Evolutionary conservation across 2,888 invertebrate species (phyloP), one percentile per base, ranked within the genome.

Genomic region (Melanostoma scalare): DNA sequence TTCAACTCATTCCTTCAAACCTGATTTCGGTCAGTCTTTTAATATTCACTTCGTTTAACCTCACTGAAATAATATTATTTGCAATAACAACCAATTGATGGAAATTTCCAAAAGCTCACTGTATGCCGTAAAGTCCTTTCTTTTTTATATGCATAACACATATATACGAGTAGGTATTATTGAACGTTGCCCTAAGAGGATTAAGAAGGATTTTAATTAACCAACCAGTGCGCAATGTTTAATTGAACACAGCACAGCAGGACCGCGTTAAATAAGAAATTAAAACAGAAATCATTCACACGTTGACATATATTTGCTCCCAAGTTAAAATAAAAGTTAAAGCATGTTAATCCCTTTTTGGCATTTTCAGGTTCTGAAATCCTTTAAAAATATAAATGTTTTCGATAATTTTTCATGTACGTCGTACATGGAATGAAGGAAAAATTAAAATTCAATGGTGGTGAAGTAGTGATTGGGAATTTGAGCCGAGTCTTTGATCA

Each of bases 161-260:
- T 20, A 20, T 20, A 20, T 20, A 20, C 20, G 20, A 20, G 20
- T 20, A 20, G 20, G 20, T 20, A 20, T 52, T 52, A 61, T 74
- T 55, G 68, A 74, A 61, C 68, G 46, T 44, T 50, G 36, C 58
- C 38, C 40, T 48, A 67, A 61, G 68, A 36, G 69, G 69, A 69
- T 75, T 80, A 69, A 58, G 58, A 52, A 10, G 69, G 79, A 75
- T 75, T 75, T 75, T 69, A 63, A 79, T 63, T 76, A 44, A 76
- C 68, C 68, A 31, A 58, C 56, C 65, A 50, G 46, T 63, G 38
- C n/a, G 38, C 63, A 9, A 61, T 46, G 48, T 48, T 68, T 35
- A 74, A 50, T 50, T 69, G 36, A 63, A 74, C 55, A 58, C 69
- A 69, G 52, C 69, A 75, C 74, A 58, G 75, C 20, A 20, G 20